These are phyloP conservation scores for Phenganax marumi DNA, from an alignment of 92 coral and sea anemone species.

Conservation along the genomic window DNA sequence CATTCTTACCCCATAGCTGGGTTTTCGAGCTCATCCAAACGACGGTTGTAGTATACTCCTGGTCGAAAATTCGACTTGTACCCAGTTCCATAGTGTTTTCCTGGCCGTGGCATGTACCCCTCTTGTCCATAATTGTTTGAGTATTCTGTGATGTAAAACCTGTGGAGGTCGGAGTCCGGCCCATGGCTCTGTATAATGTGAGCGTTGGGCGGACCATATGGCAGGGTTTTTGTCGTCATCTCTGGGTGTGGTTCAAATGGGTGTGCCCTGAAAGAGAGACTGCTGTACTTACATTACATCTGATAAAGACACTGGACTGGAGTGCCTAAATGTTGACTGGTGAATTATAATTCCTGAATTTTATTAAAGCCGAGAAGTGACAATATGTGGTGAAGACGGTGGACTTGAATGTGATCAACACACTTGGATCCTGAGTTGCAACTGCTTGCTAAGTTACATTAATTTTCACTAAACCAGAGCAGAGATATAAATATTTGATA, in stretches of 20 bases:
- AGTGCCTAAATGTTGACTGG: no score
- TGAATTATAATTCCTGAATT: no score
- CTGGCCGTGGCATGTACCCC: slow-evolving; percentile 75
- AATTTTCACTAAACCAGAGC: no score
- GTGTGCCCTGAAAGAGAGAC: not conserved
- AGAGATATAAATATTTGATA: not conserved
- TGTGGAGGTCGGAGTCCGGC: slow-evolving; percentile 81
- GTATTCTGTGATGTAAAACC: slow-evolving; percentile 92
- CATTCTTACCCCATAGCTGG: slow-evolving; percentile 92
- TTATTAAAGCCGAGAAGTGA: no score
- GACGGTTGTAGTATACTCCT: slow-evolving; percentile 90
- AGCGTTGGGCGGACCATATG: slow-evolving; percentile 90
- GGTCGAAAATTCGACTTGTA: slow-evolving; percentile 99
- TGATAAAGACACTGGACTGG: no score
- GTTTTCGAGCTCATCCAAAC: slow-evolving; percentile 82
- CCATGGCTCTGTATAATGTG: slow-evolving; percentile 93
- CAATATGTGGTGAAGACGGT: no score
- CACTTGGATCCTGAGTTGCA: no score
- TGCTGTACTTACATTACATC: not conserved
- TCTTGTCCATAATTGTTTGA: slow-evolving; percentile 86
- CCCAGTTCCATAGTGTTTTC: slow-evolving; percentile 90
- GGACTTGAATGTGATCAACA: no score
- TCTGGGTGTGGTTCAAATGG: not conserved
- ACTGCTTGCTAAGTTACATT: no score
- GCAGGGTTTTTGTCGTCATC: slow-evolving; percentile 47